Conservation (phyloP, 2,797 vertebrate genomes). For the Gadopsis marmoratus region DNA sequence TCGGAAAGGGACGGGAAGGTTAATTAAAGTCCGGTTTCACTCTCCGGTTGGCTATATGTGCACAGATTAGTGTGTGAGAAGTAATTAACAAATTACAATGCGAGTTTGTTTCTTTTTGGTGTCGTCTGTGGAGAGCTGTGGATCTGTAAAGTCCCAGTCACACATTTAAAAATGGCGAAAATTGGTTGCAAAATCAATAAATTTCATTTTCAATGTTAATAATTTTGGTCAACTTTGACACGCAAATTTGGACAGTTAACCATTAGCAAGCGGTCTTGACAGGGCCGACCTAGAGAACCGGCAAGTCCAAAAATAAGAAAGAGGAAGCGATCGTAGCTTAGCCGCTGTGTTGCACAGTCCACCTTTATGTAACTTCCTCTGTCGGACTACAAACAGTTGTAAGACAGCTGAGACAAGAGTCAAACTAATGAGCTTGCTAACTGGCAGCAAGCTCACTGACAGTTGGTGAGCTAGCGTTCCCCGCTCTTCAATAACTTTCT, state of each 20-base stretch:
- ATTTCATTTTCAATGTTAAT: not conserved
- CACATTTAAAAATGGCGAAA: not conserved
- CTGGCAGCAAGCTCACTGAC: too few species aligned
- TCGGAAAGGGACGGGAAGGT: conserved; percentile 2
- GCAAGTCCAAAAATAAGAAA: not conserved
- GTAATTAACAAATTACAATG: not conserved
- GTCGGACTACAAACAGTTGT: not conserved
- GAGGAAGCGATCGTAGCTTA: not conserved
- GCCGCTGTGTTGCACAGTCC: not conserved
- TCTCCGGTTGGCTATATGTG: not conserved
- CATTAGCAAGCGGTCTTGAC: not conserved
- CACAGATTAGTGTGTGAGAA: not conserved
- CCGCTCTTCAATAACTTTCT: too few species aligned
- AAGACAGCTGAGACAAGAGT: not conserved
- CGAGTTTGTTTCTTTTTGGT: not conserved
- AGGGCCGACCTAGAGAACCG: not conserved
- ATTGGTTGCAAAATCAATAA: not conserved
- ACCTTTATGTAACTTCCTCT: not conserved
- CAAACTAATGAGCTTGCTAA: not conserved
- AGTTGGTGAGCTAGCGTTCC: not conserved
- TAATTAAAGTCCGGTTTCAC: conserved; percentile 14
- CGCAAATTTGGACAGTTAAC: not conserved
- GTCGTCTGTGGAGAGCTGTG: not conserved
- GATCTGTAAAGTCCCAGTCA: not conserved
- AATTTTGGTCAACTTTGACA: not conserved